Base-by-base conservation (phyloP, 1,140 invertebrate genomes). In the Trinorchestia longiramus region DNA sequence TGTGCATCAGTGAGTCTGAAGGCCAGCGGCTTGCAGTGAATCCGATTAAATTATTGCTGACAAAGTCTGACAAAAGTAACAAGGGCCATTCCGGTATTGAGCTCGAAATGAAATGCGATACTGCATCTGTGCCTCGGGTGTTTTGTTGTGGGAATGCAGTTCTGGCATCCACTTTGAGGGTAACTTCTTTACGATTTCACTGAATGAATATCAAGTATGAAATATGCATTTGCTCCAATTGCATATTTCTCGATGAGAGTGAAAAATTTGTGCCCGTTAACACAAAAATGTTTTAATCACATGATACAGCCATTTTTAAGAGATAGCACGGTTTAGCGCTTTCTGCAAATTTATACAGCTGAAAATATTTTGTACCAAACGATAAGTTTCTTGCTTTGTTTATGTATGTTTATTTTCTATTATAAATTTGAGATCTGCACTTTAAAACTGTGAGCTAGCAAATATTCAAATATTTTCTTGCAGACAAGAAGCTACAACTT, bases 51-150 rank as follows among this genome's bases (percentile, higher is more conserved):
- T 77, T 77, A 77, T 77, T 28, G 62, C 62, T 77, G 62, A 28
- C 62, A 77, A 77, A 77, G 62, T 77, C 62, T 36, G 62, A 77
- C 62, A 77, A 77, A 77, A 77, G 62, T 77, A 77, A 77, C 62
- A 77, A 77, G 62, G 62, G 62, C 62, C 62, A 77, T 77, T 77
- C 62, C 36, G 62, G 62, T 77, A 77, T 77, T 77, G 62, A 77
- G 62, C 62, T 77, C 28, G 62, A 77, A 77, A 77, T 77, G 62
- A 77, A 77, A 77, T 77, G 62, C 62, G 62, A 77, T 77, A 77
- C 62, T 77, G 62, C 62, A 36, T 19, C 62, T 77, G 62, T 77
- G 62, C 28, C 62, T 77, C 62, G 62, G 8, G 62, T 19, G 62
- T 77, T 77, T 77, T 77, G 62, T 77, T 77, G 62, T 77, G 15